phyloP scores from a whole-genome alignment of 1,140 invertebrate species.

The Colletes latitarsis region DNA sequence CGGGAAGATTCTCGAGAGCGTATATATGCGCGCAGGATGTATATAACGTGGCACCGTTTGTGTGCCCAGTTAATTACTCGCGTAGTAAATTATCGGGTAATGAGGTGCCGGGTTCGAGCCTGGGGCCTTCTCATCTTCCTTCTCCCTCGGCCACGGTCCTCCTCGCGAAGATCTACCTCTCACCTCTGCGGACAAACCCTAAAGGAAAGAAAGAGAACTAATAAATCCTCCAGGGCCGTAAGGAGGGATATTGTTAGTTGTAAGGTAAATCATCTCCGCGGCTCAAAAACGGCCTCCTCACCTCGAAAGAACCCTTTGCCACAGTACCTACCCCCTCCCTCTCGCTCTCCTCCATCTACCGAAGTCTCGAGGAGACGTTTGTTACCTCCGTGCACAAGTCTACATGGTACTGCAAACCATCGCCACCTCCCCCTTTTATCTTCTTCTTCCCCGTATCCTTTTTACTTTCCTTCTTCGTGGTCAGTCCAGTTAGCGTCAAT shows the following conservation, averaged over 20 bases:
- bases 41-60: conserved; percentile 74
- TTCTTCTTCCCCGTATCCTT: conserved; percentile 31
- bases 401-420: conserved; percentile 48
- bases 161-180: conserved; percentile 44
- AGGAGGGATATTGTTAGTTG: conserved; percentile 80
- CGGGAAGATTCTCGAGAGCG: conserved; percentile 38
- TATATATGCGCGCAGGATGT: conserved; percentile 64
- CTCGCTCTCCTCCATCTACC: neutral
- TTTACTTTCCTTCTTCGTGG: conserved; percentile 54
- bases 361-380: conserved; percentile 69
- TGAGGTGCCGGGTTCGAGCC: conserved; percentile 79
- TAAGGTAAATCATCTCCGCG: conserved; percentile 80
- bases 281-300: conserved; percentile 73
- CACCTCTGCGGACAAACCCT: conserved; percentile 43
- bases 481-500: conserved; percentile 74
- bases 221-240: conserved; percentile 76
- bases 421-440: conserved; percentile 51
- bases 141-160: conserved; percentile 20
- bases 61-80: conserved; percentile 81
- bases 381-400: conserved; percentile 55
- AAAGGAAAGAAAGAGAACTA: conserved; percentile 74
- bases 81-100: conserved; percentile 81
- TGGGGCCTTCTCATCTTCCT: conserved; percentile 65
- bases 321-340: conserved; percentile 10
- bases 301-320: conserved; percentile 51